Evolutionary conservation across 2,888 invertebrate genomes (phyloP), one percentile per base, ranked within the genome.

Genomic region (Heliconius charithonia): DNA sequence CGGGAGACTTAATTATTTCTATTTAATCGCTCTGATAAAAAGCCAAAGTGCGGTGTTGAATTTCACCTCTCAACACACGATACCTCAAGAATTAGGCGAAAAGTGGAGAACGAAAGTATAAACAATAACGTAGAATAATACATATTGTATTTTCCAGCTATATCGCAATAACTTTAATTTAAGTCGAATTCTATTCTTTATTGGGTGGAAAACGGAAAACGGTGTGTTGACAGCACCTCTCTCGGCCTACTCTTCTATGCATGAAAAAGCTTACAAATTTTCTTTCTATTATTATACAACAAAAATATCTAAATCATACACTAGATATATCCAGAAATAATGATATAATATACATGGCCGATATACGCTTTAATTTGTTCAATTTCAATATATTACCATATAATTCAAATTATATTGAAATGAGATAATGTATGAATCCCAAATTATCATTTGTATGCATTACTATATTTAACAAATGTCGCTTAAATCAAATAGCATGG

Each of bases 331-430:
- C 32, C 29, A 29, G 9, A 72, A 32, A 56, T 72, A 72, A 29
- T 72, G 16, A 45, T 69, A 3, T 9, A 69, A n/a, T 16, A 7
- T 16, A 69, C 41, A 69, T 29, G 41, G 32, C 16, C 32, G 72
- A 59, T n/a, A 25, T 37, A 32, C n/a, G 25, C 32, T 59, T 37
- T 32, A 72, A 59, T 59, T 72, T 37, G 32, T 16, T 32, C 59
- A 72, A 59, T 72, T 72, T 72, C 59, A n/a, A 72, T 72, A 72
- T 22, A 56, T 56, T 56, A 51, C 12, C 71, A 71, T 71, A 72
- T 37, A 37, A 72, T 72, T 59, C 25, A 72, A 72, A 72, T 72
- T 59, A 59, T 59, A 72, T 72, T 72, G 32, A 72, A 72, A 72
- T 59, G 32, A 72, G 72, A 59, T 37, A 59, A 72, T 56, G 56